Evolutionary conservation across 2,113 vertebrate species (phyloP).

Genomic region (Melanotaenia duboulayi): DNA sequence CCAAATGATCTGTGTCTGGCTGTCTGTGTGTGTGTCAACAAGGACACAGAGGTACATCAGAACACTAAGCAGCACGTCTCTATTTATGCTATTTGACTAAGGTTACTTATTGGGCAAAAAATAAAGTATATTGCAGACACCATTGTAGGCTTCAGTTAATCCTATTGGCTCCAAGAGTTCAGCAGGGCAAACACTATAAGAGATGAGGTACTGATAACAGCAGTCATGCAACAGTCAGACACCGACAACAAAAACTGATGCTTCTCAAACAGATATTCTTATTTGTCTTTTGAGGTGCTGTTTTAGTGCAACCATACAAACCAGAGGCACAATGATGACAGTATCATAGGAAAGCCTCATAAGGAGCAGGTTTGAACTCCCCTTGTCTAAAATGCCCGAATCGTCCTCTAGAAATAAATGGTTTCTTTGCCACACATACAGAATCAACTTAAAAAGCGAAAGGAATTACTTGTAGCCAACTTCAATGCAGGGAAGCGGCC

Average conservation of each 20-base stretch:
- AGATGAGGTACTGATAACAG: constrained; percentile 8
- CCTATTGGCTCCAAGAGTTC: neutral
- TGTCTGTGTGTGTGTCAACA: constrained; percentile 58
- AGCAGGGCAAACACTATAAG: neutral
- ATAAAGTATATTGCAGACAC: neutral
- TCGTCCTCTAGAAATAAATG: neutral
- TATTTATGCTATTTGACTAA: constrained; percentile 27
- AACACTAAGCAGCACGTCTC: constrained; percentile 40
- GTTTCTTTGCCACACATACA: neutral
- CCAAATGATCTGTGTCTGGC: constrained; percentile 36
- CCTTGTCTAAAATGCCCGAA: neutral
- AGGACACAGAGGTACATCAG: constrained; percentile 28
- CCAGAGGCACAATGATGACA: neutral
- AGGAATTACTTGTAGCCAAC: neutral
- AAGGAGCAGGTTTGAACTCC: constrained; percentile 4
- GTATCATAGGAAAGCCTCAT: neutral
- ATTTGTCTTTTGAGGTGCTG: no score
- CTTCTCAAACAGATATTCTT: no score
- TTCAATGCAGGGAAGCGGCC: neutral
- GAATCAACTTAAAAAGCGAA: neutral
- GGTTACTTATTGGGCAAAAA: constrained; percentile 5
- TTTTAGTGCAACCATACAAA: neutral
- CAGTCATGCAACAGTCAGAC: neutral
- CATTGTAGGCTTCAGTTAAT: neutral
- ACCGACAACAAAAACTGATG: neutral